Conservation (phyloP, 2,888 invertebrate genomes). For the Bhutanitis thaidina region DNA sequence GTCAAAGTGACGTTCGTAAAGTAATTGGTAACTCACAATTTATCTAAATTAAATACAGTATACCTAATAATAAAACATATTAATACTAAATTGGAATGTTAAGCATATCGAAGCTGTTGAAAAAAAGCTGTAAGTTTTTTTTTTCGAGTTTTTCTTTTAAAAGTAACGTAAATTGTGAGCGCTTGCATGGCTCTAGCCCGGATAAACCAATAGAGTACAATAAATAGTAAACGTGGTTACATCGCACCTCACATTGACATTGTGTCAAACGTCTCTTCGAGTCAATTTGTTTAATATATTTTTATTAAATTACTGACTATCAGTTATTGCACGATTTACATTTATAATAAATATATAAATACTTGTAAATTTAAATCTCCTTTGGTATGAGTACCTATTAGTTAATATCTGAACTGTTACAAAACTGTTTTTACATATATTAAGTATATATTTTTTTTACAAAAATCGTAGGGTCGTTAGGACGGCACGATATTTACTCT, state of each 20-base stretch:
- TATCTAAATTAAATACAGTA: constrained; percentile 61
- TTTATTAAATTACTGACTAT: constrained; percentile 77
- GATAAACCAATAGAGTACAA: constrained; percentile 67
- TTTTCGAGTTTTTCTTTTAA: constrained; percentile 36
- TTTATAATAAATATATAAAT: constrained; percentile 80
- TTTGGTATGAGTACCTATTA: constrained; percentile 77
- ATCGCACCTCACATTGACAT: constrained; percentile 41
- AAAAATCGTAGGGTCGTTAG: constrained; percentile 80
- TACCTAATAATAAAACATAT: constrained; percentile 60
- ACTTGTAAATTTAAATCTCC: constrained; percentile 77
- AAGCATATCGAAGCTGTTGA: constrained; percentile 62
- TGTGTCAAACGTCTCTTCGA: constrained; percentile 62
- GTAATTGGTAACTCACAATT: constrained; percentile 60
- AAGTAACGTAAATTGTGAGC: constrained; percentile 33
- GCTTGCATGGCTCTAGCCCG: constrained; percentile 36
- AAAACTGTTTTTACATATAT: constrained; percentile 74
- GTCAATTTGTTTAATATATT: constrained; percentile 71
- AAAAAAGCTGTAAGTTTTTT: constrained; percentile 37
- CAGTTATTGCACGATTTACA: constrained; percentile 81
- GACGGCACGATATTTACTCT: constrained; percentile 79
- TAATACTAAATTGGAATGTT: constrained; percentile 63
- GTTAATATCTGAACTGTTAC: constrained; percentile 77
- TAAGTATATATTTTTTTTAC: constrained; percentile 74
- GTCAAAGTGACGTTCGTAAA: constrained; percentile 33
- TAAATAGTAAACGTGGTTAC: constrained; percentile 59